phyloP scores from a whole-genome alignment of 2,888 invertebrate species.

The Cynaeus angustus region DNA sequence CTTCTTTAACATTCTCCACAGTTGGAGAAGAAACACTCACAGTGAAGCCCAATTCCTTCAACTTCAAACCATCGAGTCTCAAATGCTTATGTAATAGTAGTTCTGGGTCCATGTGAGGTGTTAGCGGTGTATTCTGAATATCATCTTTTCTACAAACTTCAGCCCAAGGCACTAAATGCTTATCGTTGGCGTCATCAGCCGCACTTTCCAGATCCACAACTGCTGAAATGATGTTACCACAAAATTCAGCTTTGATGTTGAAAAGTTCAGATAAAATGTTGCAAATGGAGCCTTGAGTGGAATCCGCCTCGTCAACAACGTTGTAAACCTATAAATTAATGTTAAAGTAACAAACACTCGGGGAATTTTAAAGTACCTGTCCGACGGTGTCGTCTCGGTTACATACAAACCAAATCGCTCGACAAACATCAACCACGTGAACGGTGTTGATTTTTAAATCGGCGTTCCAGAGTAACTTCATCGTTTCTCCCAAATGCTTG shows the following conservation, averaged over 20 bases:
- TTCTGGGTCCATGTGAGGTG: constrained; percentile 90
- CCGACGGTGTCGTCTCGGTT: constrained; percentile 65
- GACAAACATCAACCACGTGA: constrained; percentile 88
- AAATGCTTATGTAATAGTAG: constrained; percentile 87
- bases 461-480: constrained; percentile 93
- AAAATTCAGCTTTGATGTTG: constrained; percentile 89
- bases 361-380: constrained; percentile 58
- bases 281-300: constrained; percentile 90
- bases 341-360: neutral
- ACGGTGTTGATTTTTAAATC: constrained; percentile 90
- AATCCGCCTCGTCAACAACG: constrained; percentile 87
- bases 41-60: constrained; percentile 77
- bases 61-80: constrained; percentile 81
- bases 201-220: constrained; percentile 87
- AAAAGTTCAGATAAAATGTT: constrained; percentile 88
- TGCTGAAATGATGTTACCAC: constrained; percentile 87
- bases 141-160: constrained; percentile 85
- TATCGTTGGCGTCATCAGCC: constrained; percentile 94
- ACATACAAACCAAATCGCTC: constrained; percentile 84
- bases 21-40: constrained; percentile 78
- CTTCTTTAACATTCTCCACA: constrained; percentile 71
- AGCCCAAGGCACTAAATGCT: constrained; percentile 94
- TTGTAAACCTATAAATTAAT: constrained; percentile 79
- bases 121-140: constrained; percentile 89
- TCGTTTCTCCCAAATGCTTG: constrained; percentile 89